These are phyloP conservation scores for Sciurus niger DNA, from an alignment of 2,113 vertebrate genomes.

Conservation along the genomic window DNA sequence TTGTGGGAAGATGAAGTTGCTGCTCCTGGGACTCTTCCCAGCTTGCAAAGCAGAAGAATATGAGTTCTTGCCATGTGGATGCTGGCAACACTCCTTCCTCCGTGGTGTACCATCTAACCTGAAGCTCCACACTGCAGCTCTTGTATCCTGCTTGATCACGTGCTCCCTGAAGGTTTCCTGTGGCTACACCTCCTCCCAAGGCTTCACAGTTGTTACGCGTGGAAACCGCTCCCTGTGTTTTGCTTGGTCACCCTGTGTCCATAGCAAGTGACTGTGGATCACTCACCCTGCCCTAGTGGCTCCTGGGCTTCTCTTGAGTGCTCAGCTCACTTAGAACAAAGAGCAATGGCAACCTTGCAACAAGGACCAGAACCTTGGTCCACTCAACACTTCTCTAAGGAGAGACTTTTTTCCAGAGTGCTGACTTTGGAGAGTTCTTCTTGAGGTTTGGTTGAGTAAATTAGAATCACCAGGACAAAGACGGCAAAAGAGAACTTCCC, in stretches of 20 bases:
- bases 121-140: fast-evolving
- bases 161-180: background rate
- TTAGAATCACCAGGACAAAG: slow-evolving; percentile 47
- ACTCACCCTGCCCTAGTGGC: background rate
- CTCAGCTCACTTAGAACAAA: slow-evolving; percentile 44
- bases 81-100: background rate
- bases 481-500: slow-evolving; percentile 42
- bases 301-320: background rate
- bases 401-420: slow-evolving; percentile 72
- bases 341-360: background rate
- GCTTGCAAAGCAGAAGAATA: background rate
- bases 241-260: background rate
- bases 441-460: slow-evolving; percentile 72
- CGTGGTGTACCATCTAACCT: background rate
- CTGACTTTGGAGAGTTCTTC: slow-evolving; percentile 76
- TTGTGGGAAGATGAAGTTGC: background rate
- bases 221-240: background rate
- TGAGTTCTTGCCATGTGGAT: fast-evolving
- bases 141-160: fast-evolving
- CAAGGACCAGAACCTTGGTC: slow-evolving; percentile 20
- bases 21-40: background rate
- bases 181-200: background rate
- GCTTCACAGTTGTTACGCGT: background rate
- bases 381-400: slow-evolving; percentile 23
- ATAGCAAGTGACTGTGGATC: background rate